A percentile compares a stretch with the other conserved stretches of the same genome.
These are phyloP conservation scores for Denticeps clupeoides DNA, from an alignment of 2,797 vertebrate genomes.

Conservation along the genomic window DNA sequence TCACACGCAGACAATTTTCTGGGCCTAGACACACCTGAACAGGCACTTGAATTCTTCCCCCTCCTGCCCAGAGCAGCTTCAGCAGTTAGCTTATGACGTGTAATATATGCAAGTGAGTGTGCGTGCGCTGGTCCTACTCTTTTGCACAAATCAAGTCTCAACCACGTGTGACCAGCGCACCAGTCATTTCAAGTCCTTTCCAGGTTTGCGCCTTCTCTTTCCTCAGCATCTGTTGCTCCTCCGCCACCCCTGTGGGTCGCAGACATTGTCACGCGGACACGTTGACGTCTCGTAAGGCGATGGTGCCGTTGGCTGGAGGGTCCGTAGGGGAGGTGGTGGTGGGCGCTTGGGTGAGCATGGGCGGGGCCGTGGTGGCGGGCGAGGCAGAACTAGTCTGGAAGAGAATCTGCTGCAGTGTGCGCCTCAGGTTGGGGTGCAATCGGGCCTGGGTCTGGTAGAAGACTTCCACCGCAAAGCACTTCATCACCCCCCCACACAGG, in stretches of 20 bases:
- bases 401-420: conserved; percentile 86
- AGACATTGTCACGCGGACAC: conserved; percentile 71
- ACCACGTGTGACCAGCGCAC: conserved; percentile 5
- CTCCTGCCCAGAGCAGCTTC: conserved; percentile 30
- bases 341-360: conserved; percentile 26
- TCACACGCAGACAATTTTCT: conserved; percentile 11
- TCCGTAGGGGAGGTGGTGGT: conserved; percentile 40
- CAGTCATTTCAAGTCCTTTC: conserved; percentile 13
- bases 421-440: conserved; percentile 84
- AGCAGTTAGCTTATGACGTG: conserved; percentile 26
- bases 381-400: conserved; percentile 62
- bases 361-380: conserved; percentile 35
- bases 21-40: conserved; percentile 1
- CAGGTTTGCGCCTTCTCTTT: neutral
- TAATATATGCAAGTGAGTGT: conserved; percentile 6
- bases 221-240: neutral
- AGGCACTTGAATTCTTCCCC: neutral
- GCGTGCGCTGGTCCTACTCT: neutral
- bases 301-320: conserved; percentile 49
- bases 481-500: conserved; percentile 83
- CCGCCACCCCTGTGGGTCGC: conserved; percentile 25
- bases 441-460: conserved; percentile 88
- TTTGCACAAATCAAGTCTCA: conserved; percentile 9
- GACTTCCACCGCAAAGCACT: conserved; percentile 81
- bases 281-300: conserved; percentile 81